Evolutionary conservation across 1,140 invertebrate genomes (phyloP).

Genomic region (Metaphire vulgaris): DNA sequence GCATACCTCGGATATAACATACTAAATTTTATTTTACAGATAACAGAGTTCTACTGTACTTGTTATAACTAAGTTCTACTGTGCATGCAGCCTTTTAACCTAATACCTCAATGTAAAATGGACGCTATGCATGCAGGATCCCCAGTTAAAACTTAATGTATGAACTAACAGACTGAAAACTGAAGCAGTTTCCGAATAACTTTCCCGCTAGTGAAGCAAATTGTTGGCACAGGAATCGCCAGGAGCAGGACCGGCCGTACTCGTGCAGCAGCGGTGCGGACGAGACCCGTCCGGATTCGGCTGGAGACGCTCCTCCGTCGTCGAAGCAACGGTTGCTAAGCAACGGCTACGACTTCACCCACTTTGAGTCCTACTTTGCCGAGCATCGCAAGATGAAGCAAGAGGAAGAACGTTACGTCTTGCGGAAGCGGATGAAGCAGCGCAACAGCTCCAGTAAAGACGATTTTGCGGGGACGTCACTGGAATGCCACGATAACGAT

Average conservation of each 20-base stretch:
- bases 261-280: not conserved
- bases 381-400: slow-evolving; percentile 38
- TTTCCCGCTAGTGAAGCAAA: too few species aligned
- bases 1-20: too few species aligned
- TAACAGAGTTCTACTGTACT: too few species aligned
- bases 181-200: too few species aligned
- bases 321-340: not conserved
- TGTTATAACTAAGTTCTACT: too few species aligned
- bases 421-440: slow-evolving; percentile 16
- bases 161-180: too few species aligned
- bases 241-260: not conserved
- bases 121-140: too few species aligned
- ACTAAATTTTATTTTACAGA: too few species aligned
- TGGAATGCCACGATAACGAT: not conserved
- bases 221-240: too few species aligned
- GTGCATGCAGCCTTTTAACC: too few species aligned
- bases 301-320: not conserved
- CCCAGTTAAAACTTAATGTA: too few species aligned
- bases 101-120: too few species aligned
- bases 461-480: not conserved
- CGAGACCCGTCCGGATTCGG: not conserved
- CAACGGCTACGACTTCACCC: slow-evolving; percentile 43
- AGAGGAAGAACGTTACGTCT: slow-evolving; percentile 30
- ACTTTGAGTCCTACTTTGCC: slow-evolving; percentile 43
- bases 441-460: slow-evolving; percentile 7